A percentile compares a stretch with the other conserved stretches of the same genome.
Conservation (phyloP, 2,113 vertebrate genomes). For the Azemiops feae region DNA sequence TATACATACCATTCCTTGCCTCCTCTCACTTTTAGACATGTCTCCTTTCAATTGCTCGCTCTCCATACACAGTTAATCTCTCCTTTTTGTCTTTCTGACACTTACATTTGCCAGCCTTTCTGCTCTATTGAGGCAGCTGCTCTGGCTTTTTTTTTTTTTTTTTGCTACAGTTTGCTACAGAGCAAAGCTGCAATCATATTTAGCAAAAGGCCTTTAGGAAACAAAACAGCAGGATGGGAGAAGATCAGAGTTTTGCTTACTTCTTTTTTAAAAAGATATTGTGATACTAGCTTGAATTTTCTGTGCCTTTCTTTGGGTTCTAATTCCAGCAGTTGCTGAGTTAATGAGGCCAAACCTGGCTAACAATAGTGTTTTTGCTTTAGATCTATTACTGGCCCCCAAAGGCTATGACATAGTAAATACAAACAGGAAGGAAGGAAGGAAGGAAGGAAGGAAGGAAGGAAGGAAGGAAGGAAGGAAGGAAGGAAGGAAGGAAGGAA, state of each 20-base stretch:
- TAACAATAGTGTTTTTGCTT: neutral
- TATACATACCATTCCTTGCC: neutral
- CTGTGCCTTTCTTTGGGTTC: neutral
- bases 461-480: too few relatives aligned
- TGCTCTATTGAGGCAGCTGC: neutral
- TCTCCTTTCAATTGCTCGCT: neutral
- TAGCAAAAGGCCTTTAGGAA: neutral
- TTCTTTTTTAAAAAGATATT: neutral
- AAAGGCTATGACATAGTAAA: neutral
- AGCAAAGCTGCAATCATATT: neutral
- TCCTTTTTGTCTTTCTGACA: neutral
- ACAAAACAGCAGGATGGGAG: neutral
- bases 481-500: too few relatives aligned
- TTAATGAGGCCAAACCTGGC: neutral
- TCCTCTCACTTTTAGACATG: neutral
- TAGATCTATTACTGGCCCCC: neutral
- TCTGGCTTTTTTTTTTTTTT: neutral
- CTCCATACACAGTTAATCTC: neutral
- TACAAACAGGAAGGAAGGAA: too few relatives aligned
- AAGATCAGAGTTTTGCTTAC: neutral
- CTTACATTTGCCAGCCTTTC: neutral
- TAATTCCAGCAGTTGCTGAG: neutral
- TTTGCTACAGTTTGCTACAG: neutral
- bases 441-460: too few relatives aligned
- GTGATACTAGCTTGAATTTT: neutral